A percentile compares a stretch with the other conserved stretches of the same genome.
phyloP scores from a whole-genome alignment of 2,888 invertebrate species.

The Acleris laterana region DNA sequence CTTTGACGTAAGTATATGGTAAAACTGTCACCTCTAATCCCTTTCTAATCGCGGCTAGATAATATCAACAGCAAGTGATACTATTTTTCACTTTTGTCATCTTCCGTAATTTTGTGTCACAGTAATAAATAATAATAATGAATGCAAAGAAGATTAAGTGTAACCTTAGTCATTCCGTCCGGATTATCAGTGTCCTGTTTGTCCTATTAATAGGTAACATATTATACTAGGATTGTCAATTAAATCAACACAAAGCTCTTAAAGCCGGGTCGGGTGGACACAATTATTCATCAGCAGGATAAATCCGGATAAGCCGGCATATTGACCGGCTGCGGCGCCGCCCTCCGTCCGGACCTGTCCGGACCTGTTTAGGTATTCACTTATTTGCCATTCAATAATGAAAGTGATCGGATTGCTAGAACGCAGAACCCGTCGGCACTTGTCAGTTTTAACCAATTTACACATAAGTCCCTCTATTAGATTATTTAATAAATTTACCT shows the following conservation, averaged over 20 bases:
- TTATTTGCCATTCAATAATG: constrained; percentile 67
- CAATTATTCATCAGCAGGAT: constrained; percentile 80
- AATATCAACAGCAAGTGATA: too few species aligned
- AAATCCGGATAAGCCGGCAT: constrained; percentile 76
- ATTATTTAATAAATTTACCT: too few species aligned
- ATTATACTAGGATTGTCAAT: constrained; percentile 78
- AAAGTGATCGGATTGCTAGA: background rate
- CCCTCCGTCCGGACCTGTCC: constrained; percentile 39
- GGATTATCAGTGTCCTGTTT: constrained; percentile 63
- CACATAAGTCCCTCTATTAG: too few species aligned
- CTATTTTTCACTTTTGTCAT: too few species aligned
- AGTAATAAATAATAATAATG: too few species aligned
- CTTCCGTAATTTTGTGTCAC: too few species aligned
- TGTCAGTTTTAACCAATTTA: too few species aligned
- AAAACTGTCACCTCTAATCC: too few species aligned
- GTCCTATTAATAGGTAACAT: constrained; percentile 72
- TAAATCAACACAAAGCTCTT: constrained; percentile 79
- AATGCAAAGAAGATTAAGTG: too few species aligned
- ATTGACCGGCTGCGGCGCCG: constrained; percentile 66
- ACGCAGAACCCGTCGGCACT: too few species aligned
- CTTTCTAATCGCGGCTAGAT: too few species aligned
- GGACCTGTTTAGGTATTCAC: constrained; percentile 48
- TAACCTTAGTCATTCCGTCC: constrained; percentile 41
- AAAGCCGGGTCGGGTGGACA: constrained; percentile 78
- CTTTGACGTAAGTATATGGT: too few species aligned